Base-by-base conservation (phyloP, 2,113 vertebrate genomes). In the Odontesthes bonariensis region DNA sequence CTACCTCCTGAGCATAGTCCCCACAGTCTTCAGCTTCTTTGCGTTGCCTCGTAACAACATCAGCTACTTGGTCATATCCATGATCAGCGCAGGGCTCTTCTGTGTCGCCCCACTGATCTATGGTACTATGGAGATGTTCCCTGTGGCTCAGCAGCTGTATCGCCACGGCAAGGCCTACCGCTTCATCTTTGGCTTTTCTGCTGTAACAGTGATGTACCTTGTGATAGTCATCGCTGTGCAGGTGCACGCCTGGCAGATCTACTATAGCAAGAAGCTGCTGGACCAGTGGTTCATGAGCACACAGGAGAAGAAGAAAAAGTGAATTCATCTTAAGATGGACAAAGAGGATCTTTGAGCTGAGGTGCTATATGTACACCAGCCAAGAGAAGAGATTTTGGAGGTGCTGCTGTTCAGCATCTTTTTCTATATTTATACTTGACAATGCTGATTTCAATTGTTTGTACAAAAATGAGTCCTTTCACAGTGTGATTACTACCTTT, bases 101-200 rank as follows among this genome's bases (percentile, higher is more conserved):
- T 97, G 96, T 0, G 83, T 98, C 5, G 97, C 96, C 0, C 97
- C 98, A 0, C 95, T 99, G 38, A 95, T 99, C 85, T 99, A 99
- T 0, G 97, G 98, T 19, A 89, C 92, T 65, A 98, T 99, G 97
- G 98, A 99, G 92, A 99, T 99, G 98, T 98, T 99, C 77, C 98
- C 98, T 0, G 94, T 97, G 68, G 98, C 97, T 0, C 97, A 98
- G 92, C 97, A 98, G 92, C 96, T 99, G 7, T 98, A 96, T 72
- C 96, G 96, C 4, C 96, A 98, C 0, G 97, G 98, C 83, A 98
- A 97, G 81, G 96, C 97, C 3, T 98, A 99, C 90, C 96, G 97
- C 79, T 98, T 98, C 92, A 96, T 98, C 84, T 97, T 97, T 0
- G 96, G 96, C 65, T 96, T 97, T 82, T 95, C 96, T 0, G 98